Base-by-base conservation (phyloP, 2,797 vertebrate genomes). In the Erethizon dorsatum region DNA sequence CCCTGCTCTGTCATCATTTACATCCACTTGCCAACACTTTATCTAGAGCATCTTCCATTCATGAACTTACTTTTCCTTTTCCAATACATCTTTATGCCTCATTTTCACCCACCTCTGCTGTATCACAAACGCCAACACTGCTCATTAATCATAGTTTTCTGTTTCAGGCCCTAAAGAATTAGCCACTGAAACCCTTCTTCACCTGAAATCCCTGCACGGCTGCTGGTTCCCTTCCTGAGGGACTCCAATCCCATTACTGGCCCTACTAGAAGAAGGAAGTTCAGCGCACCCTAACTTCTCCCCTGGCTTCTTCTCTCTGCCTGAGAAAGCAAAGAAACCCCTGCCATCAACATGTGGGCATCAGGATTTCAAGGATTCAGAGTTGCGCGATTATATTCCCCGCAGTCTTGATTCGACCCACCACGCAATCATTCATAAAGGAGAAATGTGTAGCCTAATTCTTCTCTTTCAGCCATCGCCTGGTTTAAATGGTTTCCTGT, bases 401-500 rank as follows among this genome's bases (percentile, higher is more conserved):
- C 50, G 69, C 1, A 75, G 18, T 92, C 50, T 94, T 83, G 33
- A 91, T 50, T 75, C 61, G 52, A 78, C n/a, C 7, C 56, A 28
- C 31, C 37, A 75, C n/a, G 69, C 79, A 83, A 63, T 75, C 54
- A 54, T 65, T 24, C 33, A n/a, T 83, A 84, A 83, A 83, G 28
- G 12, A 67, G 57, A 20, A n/a, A 56, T 26, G 56, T 26, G 37
- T 47, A 59, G 47, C 56, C 94, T 90, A 75, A 52, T 91, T 90
- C 59, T 67, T 91, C 88, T 79, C 69, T 67, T 88, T 90, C 50
- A 83, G 0, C 63, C 56, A 11, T 37, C 31, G 8, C 78, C 71
- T 87, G 11, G 6, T 79, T 86, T 83, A 83, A 83, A 88, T 79
- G n/a, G 15, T 63, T 87, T 93, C 79, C 83, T 80, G 17, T 54